phyloP scores from a whole-genome alignment of 2,113 vertebrate genomes.

The Petrocephalus zakoni region DNA sequence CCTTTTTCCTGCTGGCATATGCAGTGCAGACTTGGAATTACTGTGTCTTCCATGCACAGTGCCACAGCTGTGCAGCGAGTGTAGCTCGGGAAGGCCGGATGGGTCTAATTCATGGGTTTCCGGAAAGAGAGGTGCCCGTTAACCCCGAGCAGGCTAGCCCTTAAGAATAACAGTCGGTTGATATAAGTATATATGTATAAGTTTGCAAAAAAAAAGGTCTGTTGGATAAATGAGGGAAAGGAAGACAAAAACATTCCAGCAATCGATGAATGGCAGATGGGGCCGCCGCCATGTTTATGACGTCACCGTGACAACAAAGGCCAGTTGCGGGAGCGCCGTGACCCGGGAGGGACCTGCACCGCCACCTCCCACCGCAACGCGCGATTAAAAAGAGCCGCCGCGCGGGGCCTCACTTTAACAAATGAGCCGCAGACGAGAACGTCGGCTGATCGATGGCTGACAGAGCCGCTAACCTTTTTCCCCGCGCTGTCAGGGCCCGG shows the following conservation, averaged over 20 bases:
- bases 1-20: not conserved
- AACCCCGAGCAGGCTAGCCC: not conserved
- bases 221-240: not conserved
- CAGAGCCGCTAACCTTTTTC: conserved; percentile 2
- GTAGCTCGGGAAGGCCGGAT: not conserved
- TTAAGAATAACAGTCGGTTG: not conserved
- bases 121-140: not conserved
- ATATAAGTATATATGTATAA: not conserved
- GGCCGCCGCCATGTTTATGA: not conserved
- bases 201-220: not conserved
- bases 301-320: not conserved
- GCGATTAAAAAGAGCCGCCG: not conserved
- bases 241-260: not conserved
- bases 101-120: not conserved
- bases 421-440: not conserved
- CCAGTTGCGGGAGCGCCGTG: not conserved
- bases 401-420: conserved; percentile 10
- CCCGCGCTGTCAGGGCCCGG: not conserved
- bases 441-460: not conserved
- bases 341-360: no score
- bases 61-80: not conserved
- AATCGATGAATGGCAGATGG: not conserved
- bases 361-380: not conserved
- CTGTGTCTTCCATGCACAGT: not conserved
- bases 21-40: not conserved